A percentile compares a stretch with the other conserved stretches of the same genome.
Evolutionary conservation across 2,113 vertebrate genomes (phyloP).

Genomic region (Poeciliopsis prolifica): DNA sequence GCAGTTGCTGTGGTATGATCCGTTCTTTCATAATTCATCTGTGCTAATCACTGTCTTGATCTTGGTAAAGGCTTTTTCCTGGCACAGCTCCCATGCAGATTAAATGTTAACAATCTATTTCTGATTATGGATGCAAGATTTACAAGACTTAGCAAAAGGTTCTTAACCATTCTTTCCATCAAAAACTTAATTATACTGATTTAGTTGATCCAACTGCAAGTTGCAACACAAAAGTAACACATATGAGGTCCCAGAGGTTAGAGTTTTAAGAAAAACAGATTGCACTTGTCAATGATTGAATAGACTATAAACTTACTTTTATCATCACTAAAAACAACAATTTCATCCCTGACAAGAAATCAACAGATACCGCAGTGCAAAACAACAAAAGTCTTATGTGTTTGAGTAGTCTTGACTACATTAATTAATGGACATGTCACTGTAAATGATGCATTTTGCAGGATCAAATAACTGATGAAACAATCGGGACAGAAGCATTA

Average conservation of each 20-base stretch:
- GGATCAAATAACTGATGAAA: not conserved
- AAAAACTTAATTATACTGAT: not conserved
- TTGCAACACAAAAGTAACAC: not conserved
- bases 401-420: not conserved
- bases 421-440: not conserved
- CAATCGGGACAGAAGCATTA: too few species aligned
- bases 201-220: not conserved
- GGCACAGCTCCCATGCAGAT: not conserved
- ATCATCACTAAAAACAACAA: not conserved
- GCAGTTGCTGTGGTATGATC: not conserved
- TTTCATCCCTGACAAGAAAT: not conserved
- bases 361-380: not conserved
- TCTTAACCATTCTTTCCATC: not conserved
- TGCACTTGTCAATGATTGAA: not conserved
- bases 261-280: constrained; percentile 4
- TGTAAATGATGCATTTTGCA: too few species aligned
- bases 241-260: not conserved
- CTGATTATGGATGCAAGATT: not conserved
- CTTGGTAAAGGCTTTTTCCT: not conserved
- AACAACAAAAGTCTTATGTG: too few species aligned
- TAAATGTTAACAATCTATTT: not conserved
- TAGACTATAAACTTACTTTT: not conserved
- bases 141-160: not conserved
- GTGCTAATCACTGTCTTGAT: not conserved
- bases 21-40: not conserved